Evolutionary conservation across 30 jellyfish, hydroid and myxozoan species (phyloP), one percentile per base, ranked within the genome.

Genomic region (Aurelia aurita): DNA sequence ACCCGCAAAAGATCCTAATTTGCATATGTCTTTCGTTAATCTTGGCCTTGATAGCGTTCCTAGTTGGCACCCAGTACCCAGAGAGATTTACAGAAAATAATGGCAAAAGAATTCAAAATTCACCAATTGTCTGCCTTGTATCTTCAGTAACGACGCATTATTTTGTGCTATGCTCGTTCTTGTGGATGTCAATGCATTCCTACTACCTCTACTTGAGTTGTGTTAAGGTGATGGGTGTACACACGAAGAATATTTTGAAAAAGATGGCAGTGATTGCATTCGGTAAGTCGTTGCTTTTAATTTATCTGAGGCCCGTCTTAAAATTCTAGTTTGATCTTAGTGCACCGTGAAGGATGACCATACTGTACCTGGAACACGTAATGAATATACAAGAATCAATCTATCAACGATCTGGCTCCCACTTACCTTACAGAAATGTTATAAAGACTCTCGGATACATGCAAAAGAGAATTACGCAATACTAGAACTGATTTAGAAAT

Each of bases 121-220:
- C 75, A 21, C 75, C 76, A 12, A 51, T 59, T 55, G 77, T 75
- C 10, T 75, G 87, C 76, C 43, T 75, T 3, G 76, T 57, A 18
- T 75, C 87, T 18, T 75, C 87, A 25, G 47, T 75, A 31, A 44
- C 65, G 3, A 75, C 76, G 9, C 87, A 75, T 32, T 59, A 55
- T 18, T 75, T 75, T 25, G 87, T 75, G 28, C 47, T 75, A 1
- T 26, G 64, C 6, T 15, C 87, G 20, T 75, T 75, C 65, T 28
- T 57, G 18, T 75, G 87, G 87, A 75, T 75, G 87, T 4, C 66
- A n/a, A 75, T 75, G 87, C 87, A 75, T 35, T 57, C 87, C 11
- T 75, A 75, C 64, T 75, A 55, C 76, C 64, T 75, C 21, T 75
- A 75, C 53, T 51, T 75, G 7, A 75, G 87, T 44, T 75, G 87